Percentiles rank a stretch among this genome's conserved stretches.
phyloP scores from a whole-genome alignment of 2,888 invertebrate genomes.

The Oscheius sp. region DNA sequence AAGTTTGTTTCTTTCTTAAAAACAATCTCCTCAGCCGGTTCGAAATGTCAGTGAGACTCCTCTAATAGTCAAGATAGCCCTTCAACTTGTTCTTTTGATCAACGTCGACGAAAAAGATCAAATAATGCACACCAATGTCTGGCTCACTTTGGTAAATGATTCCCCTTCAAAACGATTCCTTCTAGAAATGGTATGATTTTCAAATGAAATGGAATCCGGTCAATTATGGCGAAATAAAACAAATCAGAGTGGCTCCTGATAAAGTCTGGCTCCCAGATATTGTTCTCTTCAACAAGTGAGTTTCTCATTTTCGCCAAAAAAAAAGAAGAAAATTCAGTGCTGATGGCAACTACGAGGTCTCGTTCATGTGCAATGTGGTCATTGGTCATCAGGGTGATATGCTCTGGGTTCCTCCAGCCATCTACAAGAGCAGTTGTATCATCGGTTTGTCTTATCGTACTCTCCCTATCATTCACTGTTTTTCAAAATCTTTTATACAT shows the following conservation, averaged over 20 bases:
- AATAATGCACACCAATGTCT: conserved; percentile 71
- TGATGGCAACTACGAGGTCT: conserved; percentile 98
- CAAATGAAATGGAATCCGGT: conserved; percentile 73
- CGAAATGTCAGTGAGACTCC: conserved; percentile 68
- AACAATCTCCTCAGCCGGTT: conserved; percentile 70
- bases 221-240: conserved; percentile 72
- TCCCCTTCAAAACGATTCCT: not conserved
- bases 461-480: too few species aligned
- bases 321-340: conserved; percentile 78
- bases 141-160: conserved; percentile 67
- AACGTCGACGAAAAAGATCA: conserved; percentile 71
- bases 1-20: conserved; percentile 50
- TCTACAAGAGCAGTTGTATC: conserved; percentile 98
- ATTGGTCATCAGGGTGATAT: conserved; percentile 94
- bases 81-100: conserved; percentile 73
- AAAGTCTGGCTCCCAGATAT: conserved; percentile 74
- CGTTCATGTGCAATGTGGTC: conserved; percentile 95
- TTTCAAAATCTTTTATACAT: too few species aligned
- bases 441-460: conserved; percentile 78
- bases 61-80: conserved; percentile 65
- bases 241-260: conserved; percentile 70
- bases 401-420: conserved; percentile 98
- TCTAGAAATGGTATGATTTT: conserved; percentile 68
- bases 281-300: conserved; percentile 72
- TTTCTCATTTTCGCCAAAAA: not conserved